Conservation (phyloP, 1,140 invertebrate species). For the Caerostris extrusa region DNA sequence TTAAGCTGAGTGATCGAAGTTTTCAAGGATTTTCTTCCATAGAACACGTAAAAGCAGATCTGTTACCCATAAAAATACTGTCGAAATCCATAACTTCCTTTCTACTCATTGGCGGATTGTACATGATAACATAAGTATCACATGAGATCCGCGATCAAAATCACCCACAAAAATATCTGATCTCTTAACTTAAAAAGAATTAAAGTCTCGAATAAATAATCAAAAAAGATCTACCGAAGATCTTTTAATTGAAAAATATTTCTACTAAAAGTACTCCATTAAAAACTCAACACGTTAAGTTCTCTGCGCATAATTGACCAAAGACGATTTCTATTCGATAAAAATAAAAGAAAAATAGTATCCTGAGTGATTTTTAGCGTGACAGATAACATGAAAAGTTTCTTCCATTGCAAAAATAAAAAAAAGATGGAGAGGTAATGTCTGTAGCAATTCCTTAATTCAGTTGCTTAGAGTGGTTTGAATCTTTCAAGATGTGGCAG, state of each 20-base stretch:
- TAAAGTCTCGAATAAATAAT: background rate
- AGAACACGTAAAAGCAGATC: too few species aligned
- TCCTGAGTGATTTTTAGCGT: conserved; percentile 34
- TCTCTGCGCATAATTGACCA: background rate
- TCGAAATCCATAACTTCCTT: too few species aligned
- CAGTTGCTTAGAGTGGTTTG: background rate
- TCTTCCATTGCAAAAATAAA: too few species aligned
- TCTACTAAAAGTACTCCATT: background rate
- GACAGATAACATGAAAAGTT: background rate
- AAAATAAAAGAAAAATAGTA: background rate
- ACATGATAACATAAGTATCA: too few species aligned
- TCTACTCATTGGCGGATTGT: too few species aligned
- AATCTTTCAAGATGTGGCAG: conserved; percentile 57
- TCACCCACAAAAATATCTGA: too few species aligned
- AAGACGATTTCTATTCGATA: background rate
- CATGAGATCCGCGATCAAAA: too few species aligned
- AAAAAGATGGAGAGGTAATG: background rate
- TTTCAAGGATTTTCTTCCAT: too few species aligned
- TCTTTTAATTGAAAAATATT: background rate
- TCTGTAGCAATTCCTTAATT: conserved; percentile 12
- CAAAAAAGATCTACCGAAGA: background rate
- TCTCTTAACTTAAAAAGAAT: background rate
- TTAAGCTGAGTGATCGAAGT: too few species aligned
- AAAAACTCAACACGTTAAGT: background rate
- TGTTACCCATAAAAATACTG: too few species aligned